Percentiles rank a stretch among this genome's conserved stretches.
phyloP scores from a whole-genome alignment of 2,797 vertebrate genomes.

The Martes flavigula region DNA sequence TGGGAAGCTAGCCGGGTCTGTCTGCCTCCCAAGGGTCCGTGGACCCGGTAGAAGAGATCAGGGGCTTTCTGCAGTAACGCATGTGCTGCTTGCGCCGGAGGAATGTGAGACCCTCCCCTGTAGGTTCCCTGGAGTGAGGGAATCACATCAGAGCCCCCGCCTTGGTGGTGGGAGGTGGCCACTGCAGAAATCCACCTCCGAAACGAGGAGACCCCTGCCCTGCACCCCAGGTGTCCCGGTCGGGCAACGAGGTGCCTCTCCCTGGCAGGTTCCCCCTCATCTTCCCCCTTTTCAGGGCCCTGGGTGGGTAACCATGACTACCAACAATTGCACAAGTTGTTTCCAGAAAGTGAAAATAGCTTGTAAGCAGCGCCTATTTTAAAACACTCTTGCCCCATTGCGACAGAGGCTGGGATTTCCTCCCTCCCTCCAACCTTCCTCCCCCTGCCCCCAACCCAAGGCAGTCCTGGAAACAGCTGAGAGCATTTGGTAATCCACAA shows the following conservation, averaged over 20 bases:
- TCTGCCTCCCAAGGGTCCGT: neutral
- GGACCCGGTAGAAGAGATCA: neutral
- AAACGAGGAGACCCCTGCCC: neutral
- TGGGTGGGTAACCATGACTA: conserved; percentile 60
- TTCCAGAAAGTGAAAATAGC: conserved; percentile 85
- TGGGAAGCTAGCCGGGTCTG: neutral
- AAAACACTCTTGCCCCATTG: conserved; percentile 81
- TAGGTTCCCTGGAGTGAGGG: neutral
- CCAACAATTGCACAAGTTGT: conserved; percentile 81
- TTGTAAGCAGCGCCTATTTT: conserved; percentile 71
- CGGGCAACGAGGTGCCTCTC: conserved; percentile 59
- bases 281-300: neutral
- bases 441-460: neutral
- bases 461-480: conserved; percentile 70
- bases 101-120: neutral
- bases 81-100: neutral
- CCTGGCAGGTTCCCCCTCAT: conserved; percentile 64
- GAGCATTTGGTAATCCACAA: conserved; percentile 45
- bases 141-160: neutral
- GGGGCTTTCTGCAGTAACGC: neutral
- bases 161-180: neutral
- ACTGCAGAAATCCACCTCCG: neutral
- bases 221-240: neutral
- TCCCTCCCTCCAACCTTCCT: conserved; percentile 62
- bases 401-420: conserved; percentile 83